Evolutionary conservation across 1,140 invertebrate genomes (phyloP).

Genomic region (Drosophila nikananu): DNA sequence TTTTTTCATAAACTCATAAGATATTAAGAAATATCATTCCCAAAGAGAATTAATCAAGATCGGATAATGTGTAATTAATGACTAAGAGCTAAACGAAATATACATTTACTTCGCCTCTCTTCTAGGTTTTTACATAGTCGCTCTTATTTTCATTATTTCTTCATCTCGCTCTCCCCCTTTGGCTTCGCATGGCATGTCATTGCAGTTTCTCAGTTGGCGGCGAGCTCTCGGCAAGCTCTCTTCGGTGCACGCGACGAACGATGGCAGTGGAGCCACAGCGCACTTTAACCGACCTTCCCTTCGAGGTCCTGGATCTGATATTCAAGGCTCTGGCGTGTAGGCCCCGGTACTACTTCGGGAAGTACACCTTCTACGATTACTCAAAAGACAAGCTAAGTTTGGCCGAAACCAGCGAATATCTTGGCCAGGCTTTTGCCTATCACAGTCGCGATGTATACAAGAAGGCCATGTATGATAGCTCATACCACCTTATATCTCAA

Average conservation of each 20-base stretch:
- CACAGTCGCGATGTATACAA: too few species aligned
- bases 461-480: neutral
- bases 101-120: neutral
- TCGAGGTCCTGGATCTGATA: conserved; percentile 1
- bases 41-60: neutral
- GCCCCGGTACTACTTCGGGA: neutral
- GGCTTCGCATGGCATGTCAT: neutral
- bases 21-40: too few species aligned
- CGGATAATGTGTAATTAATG: neutral
- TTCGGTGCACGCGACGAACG: too few species aligned
- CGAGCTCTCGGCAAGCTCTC: neutral
- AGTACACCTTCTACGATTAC: neutral
- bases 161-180: neutral
- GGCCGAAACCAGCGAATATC: too few species aligned
- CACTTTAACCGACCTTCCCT: conserved; percentile 6
- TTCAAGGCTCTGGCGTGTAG: neutral
- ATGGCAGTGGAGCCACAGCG: too few species aligned
- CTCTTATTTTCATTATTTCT: neutral
- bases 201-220: neutral
- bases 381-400: neutral
- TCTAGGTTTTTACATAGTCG: too few species aligned
- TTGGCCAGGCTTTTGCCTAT: too few species aligned
- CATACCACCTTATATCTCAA: neutral
- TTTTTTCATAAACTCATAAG: too few species aligned
- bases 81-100: neutral